phyloP scores from a whole-genome alignment of 2,113 vertebrate species.

The Mormyrus iriodes region DNA sequence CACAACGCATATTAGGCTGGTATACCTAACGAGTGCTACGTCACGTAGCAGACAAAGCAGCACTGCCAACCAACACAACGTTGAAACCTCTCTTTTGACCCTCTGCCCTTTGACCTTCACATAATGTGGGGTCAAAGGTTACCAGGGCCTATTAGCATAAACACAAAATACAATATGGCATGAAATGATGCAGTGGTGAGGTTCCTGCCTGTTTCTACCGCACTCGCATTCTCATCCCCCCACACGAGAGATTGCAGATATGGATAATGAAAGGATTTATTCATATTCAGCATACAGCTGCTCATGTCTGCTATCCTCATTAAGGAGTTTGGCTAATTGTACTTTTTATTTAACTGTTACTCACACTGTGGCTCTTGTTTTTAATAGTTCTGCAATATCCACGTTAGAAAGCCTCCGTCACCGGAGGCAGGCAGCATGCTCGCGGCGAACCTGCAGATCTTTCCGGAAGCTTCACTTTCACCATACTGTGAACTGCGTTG shows the following conservation, averaged over 20 bases:
- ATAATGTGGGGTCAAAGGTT: not conserved
- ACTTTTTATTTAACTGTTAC: not conserved
- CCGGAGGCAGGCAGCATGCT: not conserved
- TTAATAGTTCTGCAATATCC: not conserved
- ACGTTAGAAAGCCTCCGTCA: not conserved
- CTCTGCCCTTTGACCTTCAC: not conserved
- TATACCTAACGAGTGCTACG: not conserved
- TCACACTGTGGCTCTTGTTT: not conserved
- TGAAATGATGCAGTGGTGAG: conserved; percentile 2
- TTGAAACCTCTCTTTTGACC: not conserved
- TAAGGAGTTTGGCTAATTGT: not conserved
- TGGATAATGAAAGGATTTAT: not conserved
- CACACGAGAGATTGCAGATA: not conserved
- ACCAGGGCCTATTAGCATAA: not conserved
- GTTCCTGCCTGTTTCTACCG: not conserved
- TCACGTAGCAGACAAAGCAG: not conserved
- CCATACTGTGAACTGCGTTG: conserved; percentile 11
- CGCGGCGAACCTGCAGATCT: not conserved
- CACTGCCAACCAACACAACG: not conserved
- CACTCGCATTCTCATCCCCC: not conserved
- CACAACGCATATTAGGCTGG: not conserved
- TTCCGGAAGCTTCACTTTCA: not conserved
- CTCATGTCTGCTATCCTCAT: not conserved
- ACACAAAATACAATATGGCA: not conserved
- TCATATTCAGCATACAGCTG: not conserved